A percentile compares a stretch with the other conserved stretches of the same genome.
Evolutionary conservation across 2,113 vertebrate species (phyloP).

Genomic region (Carassius gibelio): DNA sequence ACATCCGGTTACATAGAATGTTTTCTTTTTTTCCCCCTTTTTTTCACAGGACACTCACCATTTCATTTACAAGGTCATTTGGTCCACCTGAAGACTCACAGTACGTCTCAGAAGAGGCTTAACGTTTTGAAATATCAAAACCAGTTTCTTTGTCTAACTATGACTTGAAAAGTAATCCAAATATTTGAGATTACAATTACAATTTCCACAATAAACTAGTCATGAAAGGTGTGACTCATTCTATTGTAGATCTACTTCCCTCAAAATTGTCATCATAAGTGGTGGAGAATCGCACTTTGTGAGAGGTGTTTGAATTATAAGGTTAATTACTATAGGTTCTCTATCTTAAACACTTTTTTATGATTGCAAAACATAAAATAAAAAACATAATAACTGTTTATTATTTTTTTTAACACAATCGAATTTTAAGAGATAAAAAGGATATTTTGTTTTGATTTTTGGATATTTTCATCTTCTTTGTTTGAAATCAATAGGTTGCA

Average conservation of each 20-base stretch:
- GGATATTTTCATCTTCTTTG: too few species aligned
- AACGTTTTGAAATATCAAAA: neutral
- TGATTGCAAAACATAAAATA: too few species aligned
- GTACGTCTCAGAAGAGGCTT: neutral
- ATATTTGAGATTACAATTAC: neutral
- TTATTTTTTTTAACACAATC: too few species aligned
- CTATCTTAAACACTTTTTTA: too few species aligned
- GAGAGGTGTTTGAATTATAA: too few species aligned
- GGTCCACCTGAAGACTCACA: neutral
- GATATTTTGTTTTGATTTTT: too few species aligned
- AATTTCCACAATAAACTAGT: neutral
- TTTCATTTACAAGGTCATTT: slow-evolving; percentile 36
- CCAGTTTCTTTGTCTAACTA: neutral
- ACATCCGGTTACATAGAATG: slow-evolving; percentile 25
- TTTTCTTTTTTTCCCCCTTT: neutral
- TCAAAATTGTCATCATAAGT: neutral
- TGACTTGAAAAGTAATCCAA: neutral
- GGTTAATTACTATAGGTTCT: too few species aligned
- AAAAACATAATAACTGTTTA: too few species aligned
- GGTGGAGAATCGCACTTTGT: neutral
- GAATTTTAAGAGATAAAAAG: neutral
- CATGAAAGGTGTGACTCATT: too few species aligned
- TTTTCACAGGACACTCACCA: neutral
- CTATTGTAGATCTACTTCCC: neutral
- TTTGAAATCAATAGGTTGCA: too few species aligned